These are phyloP conservation scores for Alaudala cheleensis DNA, from an alignment of 2,113 vertebrate species.

Conservation along the genomic window DNA sequence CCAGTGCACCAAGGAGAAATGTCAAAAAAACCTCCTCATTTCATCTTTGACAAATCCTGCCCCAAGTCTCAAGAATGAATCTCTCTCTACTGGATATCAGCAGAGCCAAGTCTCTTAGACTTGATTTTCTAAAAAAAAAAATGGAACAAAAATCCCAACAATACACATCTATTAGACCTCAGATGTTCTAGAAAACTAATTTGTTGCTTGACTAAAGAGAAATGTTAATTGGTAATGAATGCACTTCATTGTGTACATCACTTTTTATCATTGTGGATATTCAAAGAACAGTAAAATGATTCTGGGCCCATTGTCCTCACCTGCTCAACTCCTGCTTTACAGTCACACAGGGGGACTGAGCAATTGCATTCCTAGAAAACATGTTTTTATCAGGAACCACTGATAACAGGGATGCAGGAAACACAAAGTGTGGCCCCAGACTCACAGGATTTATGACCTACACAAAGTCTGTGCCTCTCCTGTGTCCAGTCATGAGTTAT, in stretches of 20 bases:
- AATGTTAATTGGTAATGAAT: background rate
- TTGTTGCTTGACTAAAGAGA: background rate
- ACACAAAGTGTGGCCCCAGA: background rate
- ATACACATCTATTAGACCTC: accelerated
- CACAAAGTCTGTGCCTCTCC: background rate
- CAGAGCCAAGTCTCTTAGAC: background rate
- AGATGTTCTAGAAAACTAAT: background rate
- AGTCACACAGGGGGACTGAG: background rate
- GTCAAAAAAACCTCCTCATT: background rate
- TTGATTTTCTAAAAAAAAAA: background rate
- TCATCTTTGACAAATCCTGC: background rate
- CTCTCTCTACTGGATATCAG: background rate
- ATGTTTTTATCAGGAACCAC: background rate
- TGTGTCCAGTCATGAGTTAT: background rate
- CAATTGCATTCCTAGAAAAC: background rate
- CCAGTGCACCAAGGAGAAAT: background rate
- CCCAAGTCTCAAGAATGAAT: background rate
- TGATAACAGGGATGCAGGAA: background rate
- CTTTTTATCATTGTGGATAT: background rate
- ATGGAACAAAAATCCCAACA: background rate
- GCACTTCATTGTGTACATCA: background rate
- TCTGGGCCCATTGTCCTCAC: background rate
- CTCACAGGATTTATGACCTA: background rate
- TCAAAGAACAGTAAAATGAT: background rate
- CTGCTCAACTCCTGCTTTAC: background rate